Conservation (phyloP, 1,140 invertebrate genomes). For the Procambarus clarkii region DNA sequence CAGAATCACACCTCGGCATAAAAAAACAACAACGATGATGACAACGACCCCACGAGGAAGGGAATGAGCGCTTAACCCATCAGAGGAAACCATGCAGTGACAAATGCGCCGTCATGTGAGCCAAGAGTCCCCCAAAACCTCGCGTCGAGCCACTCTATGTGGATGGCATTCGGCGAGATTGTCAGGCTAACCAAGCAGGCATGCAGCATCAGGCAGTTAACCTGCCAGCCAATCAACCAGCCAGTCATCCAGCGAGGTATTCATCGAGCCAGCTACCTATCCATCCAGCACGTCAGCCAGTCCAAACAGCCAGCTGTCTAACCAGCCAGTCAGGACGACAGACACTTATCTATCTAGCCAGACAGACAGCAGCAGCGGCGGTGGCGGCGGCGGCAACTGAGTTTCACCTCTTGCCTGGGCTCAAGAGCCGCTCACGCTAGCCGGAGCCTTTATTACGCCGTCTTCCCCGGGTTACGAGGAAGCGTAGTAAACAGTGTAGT, state of each 20-base stretch:
- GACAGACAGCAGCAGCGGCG: conserved; percentile 3
- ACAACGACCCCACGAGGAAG: conserved; percentile 15
- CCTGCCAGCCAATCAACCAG: neutral
- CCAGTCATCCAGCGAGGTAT: neutral
- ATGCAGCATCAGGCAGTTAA: neutral
- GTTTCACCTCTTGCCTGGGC: conserved; percentile 9
- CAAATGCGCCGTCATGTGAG: conserved; percentile 26
- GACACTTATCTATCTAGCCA: no score
- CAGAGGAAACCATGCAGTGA: conserved; percentile 52
- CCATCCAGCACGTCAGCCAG: conserved; percentile 11
- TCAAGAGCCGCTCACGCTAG: conserved; percentile 38
- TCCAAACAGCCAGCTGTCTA: neutral
- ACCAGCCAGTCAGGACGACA: no score
- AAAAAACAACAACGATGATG: conserved; percentile 25
- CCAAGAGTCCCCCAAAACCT: neutral
- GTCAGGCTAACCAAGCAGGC: no score
- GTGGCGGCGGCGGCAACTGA: neutral
- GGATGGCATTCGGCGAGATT: neutral
- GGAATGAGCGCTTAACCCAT: conserved; percentile 29
- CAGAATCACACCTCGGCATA: conserved; percentile 17
- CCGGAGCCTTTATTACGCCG: conserved; percentile 55
- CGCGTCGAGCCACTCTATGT: neutral
- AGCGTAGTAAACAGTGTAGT: conserved; percentile 64
- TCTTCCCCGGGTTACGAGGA: conserved; percentile 59
- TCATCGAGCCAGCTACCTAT: neutral